Base-by-base conservation (phyloP, 2,797 vertebrate genomes). In the Clarias laeviceps region DNA sequence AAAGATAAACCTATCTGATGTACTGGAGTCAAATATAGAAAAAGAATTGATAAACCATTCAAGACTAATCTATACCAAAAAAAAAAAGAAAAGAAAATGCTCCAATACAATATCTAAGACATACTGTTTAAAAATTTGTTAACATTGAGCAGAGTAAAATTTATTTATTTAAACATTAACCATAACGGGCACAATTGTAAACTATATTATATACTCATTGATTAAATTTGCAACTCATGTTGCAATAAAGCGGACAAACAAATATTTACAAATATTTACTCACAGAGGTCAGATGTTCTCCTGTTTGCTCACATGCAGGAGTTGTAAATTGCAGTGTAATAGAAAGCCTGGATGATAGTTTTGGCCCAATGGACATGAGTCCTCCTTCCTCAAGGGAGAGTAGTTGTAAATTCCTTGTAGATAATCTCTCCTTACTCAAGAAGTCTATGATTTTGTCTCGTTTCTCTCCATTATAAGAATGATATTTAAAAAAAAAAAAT, bases 391-490 rank as follows among this genome's bases (percentile, higher is more conserved):
- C 82, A 76, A 50, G 88, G 90, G 88, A 90, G 82, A 90, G 86
- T 88, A 89, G 88, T 91, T 86, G 91, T 92, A 91, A 91, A 92
- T 92, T 91, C 91, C 90, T 86, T 80, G 84, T 87, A 87, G 85
- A 83, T 82, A 82, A 85, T 82, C 70, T 85, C 83, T 82, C 45
- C 22, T 83, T 86, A 86, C 74, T 83, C 85, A 83, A 80, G 76
- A 82, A 85, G 86, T 87, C 87, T 59, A 86, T 50, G 69, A 72
- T 61, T 56, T 40, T 0, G 32, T 64, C 79, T 83, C 29, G 61
- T 87, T 83, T 85, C 82, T 87, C 64, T 83, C 83, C 83, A 84
- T 83, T 86, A 87, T 88, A 87, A 87, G 27, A 86, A 72, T 37
- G 56, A 34, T n/a, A 34, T 34, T 76, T 80, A 37, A 3, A 40